Evolutionary conservation across 2,113 vertebrate species (phyloP), one percentile per base, ranked within the genome.

Genomic region (Anolis carolinensis): DNA sequence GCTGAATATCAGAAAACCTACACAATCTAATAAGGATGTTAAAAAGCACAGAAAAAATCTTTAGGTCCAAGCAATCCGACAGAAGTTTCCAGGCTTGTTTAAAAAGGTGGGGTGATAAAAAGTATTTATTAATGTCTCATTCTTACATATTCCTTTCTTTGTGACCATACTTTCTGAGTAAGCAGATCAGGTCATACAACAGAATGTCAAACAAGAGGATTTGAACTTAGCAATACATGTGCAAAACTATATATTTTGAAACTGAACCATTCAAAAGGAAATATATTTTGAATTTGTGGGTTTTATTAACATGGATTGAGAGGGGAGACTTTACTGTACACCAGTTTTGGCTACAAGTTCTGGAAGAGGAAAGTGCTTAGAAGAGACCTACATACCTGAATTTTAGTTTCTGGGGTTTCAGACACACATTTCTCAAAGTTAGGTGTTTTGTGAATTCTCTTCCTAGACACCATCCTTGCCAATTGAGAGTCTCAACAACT

Each of bases 391-490:
- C 90, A 5, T 91, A 98, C 97, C 96, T 98, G 95, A 98, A 97
- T 34, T 91, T 96, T 52, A 99, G 94, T 94, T 96, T 98, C 93
- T 98, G 97, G 36, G 93, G 96, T 94, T 97, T 98, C 91, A 93
- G 84, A 59, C 96, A 93, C 7, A 97, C 89, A 20, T 98, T 99
- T 95, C 96, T 99, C 92, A 99, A 94, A 52, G 90, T 87, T 84
- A 99, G 90, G 20, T 93, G 96, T 93, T 96, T 98, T 20, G 96
- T 97, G 92, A 92, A 95, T 91, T 99, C 97, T 87, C 91, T 94
- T 30, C 96, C 97, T 4, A 95, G 88, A 23, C 97, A 95, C 98
- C 98, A 99, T 93, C 93, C 94, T 85, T 91, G 96, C 98, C 98
- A 99, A 0, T 94, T 90, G 84, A 99, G 94, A 72, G 96, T 95